phyloP scores from a whole-genome alignment of 2,113 vertebrate genomes.

The Ivindomyrus marchei region DNA sequence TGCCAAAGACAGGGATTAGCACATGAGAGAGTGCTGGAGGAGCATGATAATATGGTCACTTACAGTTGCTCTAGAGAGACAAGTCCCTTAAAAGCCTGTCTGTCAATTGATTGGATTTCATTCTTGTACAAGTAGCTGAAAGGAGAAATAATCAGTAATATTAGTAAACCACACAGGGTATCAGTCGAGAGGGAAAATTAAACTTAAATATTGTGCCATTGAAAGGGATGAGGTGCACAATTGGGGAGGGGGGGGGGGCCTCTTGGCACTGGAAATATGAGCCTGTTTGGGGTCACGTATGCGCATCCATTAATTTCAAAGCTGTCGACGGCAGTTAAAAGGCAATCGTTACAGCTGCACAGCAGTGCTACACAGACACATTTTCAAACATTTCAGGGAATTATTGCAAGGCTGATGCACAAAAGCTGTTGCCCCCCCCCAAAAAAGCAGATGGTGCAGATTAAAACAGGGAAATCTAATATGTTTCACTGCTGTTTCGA shows the following conservation, averaged over 20 bases:
- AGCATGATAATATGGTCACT: constrained; percentile 68
- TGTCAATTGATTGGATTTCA: constrained; percentile 99
- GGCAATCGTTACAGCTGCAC: neutral
- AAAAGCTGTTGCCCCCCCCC: neutral
- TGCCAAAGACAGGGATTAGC: constrained; percentile 25
- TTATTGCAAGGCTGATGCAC: neutral
- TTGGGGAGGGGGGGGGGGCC: neutral
- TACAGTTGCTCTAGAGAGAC: constrained; percentile 99
- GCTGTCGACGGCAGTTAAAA: neutral
- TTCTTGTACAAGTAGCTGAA: constrained; percentile 99
- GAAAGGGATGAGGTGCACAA: neutral
- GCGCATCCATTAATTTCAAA: neutral
- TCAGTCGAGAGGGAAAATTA: constrained; percentile 42
- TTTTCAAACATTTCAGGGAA: neutral
- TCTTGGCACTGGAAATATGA: neutral
- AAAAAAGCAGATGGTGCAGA: neutral
- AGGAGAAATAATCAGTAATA: constrained; percentile 82
- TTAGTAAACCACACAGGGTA: constrained; percentile 70
- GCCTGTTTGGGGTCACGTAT: neutral
- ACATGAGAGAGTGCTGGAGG: constrained; percentile 42
- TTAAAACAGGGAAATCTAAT: neutral
- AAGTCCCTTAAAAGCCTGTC: constrained; percentile 99
- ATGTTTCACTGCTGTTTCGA: neutral
- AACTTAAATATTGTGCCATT: neutral
- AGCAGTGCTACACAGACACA: neutral